Base-by-base conservation (phyloP, 2,888 invertebrate genomes). In the Drosophila mayaguana region DNA sequence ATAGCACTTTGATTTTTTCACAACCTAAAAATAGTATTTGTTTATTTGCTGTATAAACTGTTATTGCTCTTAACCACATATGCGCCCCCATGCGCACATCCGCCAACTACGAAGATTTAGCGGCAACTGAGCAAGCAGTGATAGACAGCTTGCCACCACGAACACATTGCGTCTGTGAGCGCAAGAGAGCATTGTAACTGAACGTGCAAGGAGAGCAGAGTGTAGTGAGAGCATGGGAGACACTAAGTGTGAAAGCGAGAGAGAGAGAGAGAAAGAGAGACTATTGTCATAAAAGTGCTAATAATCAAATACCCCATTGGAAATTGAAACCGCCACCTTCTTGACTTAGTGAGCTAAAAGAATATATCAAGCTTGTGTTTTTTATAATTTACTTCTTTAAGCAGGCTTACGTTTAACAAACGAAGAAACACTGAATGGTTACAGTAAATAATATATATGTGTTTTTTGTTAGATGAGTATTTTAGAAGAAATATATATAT, bases 1-100 rank as follows among this genome's bases (percentile, higher is more conserved):
- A 53, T 18, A 53, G 51, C 45, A 63, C 75, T 62, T 74, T 63
- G 42, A 67, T 60, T 70, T 72, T 72, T 75, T 85, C 62, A 59
- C 71, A 76, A 83, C 73, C 86, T 87, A 90, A 78, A 87, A 87
- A 86, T 89, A 87, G 85, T 90, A 86, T 71, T 85, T 83, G 76
- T 86, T 86, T 88, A 72, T 86, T 80, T 78, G 56, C 63, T 77
- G 54, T 45, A 53, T 20, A 61, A 75, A 72, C 66, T 70, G 62
- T 45, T 71, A 56, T 75, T 54, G 67, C 63, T 73, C 70, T 45
- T 57, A 34, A 62, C 62, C 62, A 51, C 45, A 57, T n/a, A 5
- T 63, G 25, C 55, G 25, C 48, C 34, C 28, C 51, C 59, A 16
- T 22, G 46, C 54, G 2, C 54, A 87, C 88, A 82, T 88, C 75